Percentiles rank a stretch among this genome's conserved stretches.
Conservation (phyloP, 2,113 vertebrate species). For the human (Homo sapiens) region DNA sequence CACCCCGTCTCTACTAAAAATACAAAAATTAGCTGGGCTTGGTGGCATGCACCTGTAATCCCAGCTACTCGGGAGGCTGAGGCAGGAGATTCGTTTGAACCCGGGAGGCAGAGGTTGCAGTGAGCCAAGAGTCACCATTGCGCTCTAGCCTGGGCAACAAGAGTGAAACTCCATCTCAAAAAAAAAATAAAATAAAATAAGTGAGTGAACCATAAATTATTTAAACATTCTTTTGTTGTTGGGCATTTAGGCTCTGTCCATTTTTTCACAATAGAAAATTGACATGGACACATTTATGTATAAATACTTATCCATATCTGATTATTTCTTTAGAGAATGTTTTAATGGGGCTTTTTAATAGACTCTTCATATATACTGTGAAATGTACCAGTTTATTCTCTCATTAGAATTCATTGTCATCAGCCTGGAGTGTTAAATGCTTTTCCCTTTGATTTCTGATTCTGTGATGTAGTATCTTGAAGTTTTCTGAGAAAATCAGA, state of each 20-base stretch:
- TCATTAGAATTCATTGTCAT: not conserved
- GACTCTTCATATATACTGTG: not conserved
- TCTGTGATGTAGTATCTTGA: constrained; percentile 1
- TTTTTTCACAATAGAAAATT: not conserved
- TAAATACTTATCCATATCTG: constrained; percentile 15
- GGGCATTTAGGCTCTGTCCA: not conserved
- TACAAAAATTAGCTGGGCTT: too few species aligned
- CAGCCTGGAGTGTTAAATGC: not conserved
- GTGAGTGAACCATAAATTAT: not conserved
- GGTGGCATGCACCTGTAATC: too few species aligned
- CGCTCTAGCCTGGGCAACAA: too few species aligned
- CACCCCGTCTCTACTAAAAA: too few species aligned
- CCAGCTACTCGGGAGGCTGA: too few species aligned
- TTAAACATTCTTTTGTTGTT: not conserved
- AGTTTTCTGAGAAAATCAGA: constrained; percentile 36
- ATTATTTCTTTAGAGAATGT: not conserved
- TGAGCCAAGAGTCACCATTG: too few species aligned
- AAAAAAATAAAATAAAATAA: not conserved
- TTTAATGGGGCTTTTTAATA: not conserved
- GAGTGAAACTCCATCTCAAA: too few species aligned
- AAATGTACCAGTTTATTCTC: not conserved
- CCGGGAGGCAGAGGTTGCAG: too few species aligned
- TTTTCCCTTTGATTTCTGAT: not conserved
- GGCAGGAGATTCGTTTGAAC: too few species aligned
- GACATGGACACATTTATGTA: not conserved